Evolutionary conservation across 2,113 vertebrate genomes (phyloP).

Genomic region (Tretioscincus oriximinensis): DNA sequence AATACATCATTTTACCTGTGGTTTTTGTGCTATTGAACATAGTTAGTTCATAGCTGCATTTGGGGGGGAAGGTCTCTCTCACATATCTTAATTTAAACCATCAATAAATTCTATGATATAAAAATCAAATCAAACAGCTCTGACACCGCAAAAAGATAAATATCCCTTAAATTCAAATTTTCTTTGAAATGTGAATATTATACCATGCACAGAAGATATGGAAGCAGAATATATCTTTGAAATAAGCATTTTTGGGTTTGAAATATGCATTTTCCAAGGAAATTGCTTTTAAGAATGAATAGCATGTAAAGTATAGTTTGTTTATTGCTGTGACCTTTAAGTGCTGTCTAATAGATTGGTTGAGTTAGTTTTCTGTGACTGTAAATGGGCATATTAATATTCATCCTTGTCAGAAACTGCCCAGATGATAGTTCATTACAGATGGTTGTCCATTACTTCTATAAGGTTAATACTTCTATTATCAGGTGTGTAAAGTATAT

Average conservation of each 20-base stretch:
- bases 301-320: background rate
- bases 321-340: background rate
- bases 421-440: background rate
- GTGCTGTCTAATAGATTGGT: background rate
- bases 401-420: background rate
- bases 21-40: background rate
- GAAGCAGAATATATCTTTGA: background rate
- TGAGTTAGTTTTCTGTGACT: background rate
- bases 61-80: too few relatives aligned
- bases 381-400: background rate
- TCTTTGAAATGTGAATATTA: background rate
- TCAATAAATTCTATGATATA: too few relatives aligned
- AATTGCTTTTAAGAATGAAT: background rate
- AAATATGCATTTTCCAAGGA: background rate
- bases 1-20: too few relatives aligned
- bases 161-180: background rate
- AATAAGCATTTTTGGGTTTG: background rate
- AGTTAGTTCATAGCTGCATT: too few relatives aligned
- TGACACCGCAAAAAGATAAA: background rate
- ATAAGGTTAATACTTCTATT: background rate
- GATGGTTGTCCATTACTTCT: background rate
- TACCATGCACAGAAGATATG: background rate
- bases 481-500: background rate
- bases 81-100: too few relatives aligned
- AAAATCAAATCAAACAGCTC: background rate